phyloP scores from a whole-genome alignment of 2,888 invertebrate genomes.

The Lasioglossum marginatum region DNA sequence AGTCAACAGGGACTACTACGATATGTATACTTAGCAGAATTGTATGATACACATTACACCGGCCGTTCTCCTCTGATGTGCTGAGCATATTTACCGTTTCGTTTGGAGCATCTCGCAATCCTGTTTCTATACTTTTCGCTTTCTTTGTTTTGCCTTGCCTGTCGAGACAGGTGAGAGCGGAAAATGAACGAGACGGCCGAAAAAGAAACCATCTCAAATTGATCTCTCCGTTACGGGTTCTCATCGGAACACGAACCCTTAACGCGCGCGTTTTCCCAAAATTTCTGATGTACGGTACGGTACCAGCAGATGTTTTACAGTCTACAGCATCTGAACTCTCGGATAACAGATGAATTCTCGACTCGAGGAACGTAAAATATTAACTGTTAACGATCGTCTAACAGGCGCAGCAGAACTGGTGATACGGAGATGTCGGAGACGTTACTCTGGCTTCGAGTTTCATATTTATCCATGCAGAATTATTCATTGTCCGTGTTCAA shows the following conservation, averaged over 20 bases:
- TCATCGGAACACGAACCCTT: slow-evolving; percentile 17
- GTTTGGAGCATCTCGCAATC: slow-evolving; percentile 74
- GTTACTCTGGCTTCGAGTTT: neutral
- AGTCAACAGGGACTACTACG: slow-evolving; percentile 67
- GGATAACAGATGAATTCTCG: neutral
- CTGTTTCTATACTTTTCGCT: slow-evolving; percentile 51
- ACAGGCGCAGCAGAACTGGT: neutral
- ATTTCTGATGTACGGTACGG: neutral
- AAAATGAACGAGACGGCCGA: slow-evolving; percentile 80
- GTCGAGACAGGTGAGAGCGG: slow-evolving; percentile 72
- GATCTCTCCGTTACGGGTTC: slow-evolving; percentile 23
- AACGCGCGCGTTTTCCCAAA: neutral
- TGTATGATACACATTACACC: slow-evolving; percentile 56
- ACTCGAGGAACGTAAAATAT: neutral
- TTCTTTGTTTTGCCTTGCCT: slow-evolving; percentile 3
- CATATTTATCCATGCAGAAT: neutral
- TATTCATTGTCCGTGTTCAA: neutral
- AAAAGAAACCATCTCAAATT: slow-evolving; percentile 81
- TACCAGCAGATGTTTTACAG: neutral
- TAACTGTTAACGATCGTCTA: too few relatives aligned
- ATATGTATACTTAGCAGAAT: slow-evolving; percentile 63
- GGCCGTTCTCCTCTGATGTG: slow-evolving; percentile 47
- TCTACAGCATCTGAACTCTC: neutral
- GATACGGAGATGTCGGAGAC: neutral
- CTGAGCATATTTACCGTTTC: slow-evolving; percentile 77